phyloP scores from a whole-genome alignment of 2,113 vertebrate genomes.

The Austrofundulus limnaeus region DNA sequence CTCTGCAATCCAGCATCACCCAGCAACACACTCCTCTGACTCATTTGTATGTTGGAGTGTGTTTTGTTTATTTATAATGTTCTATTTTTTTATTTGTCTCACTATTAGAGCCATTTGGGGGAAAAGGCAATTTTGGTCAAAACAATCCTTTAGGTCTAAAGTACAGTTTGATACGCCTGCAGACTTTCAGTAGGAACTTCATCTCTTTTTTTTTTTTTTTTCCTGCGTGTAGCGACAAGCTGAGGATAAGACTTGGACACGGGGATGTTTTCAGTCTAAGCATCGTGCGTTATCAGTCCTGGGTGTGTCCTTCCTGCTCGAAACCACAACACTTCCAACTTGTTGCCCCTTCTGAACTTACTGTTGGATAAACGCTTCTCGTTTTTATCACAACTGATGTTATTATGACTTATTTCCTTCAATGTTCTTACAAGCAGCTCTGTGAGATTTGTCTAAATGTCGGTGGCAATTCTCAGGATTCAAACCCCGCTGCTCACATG shows the following conservation, averaged over 20 bases:
- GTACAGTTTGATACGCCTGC: not conserved
- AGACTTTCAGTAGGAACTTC: slow-evolving; percentile 23
- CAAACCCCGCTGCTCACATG: not conserved
- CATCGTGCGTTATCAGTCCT: slow-evolving; percentile 19
- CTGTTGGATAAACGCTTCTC: not conserved
- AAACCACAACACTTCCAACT: slow-evolving; percentile 6
- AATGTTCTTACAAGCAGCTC: not conserved
- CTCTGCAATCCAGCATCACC: slow-evolving; percentile 15
- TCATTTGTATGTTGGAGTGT: not conserved
- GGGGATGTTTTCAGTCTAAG: slow-evolving; percentile 28
- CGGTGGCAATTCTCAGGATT: no score
- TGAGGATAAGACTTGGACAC: slow-evolving; percentile 13
- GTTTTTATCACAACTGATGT: not conserved
- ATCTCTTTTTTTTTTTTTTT: not conserved
- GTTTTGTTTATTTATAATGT: not conserved
- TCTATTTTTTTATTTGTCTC: slow-evolving; percentile 8
- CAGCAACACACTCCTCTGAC: slow-evolving; percentile 12
- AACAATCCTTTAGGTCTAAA: slow-evolving; percentile 6
- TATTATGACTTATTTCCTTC: not conserved
- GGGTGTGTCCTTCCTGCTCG: slow-evolving; percentile 22
- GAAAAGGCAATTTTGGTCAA: no score
- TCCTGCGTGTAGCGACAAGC: slow-evolving; percentile 11
- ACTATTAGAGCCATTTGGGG: no score
- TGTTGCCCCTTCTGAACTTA: not conserved
- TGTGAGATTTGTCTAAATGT: not conserved